These are phyloP conservation scores for Acleris laterana DNA, from an alignment of 2,888 invertebrate species.

Conservation along the genomic window DNA sequence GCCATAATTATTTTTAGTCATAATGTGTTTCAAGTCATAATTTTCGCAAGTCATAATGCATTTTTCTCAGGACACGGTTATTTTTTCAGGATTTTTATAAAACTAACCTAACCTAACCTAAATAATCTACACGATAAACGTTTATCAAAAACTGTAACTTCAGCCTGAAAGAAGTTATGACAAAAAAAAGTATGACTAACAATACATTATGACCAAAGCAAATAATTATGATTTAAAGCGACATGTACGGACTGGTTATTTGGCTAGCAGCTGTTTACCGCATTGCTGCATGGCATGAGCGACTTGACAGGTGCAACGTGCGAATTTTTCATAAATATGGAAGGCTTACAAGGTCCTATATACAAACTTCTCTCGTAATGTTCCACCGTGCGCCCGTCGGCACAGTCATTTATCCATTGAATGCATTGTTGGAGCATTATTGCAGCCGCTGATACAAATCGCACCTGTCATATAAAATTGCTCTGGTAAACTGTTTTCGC, in stretches of 20 bases:
- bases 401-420: not conserved
- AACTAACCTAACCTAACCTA: no score
- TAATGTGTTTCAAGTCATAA: no score
- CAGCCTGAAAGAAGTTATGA: no score
- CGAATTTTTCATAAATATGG: slow-evolving; percentile 21
- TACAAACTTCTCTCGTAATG: slow-evolving; percentile 10
- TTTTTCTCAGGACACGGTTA: no score
- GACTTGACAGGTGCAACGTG: slow-evolving; percentile 37
- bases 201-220: no score
- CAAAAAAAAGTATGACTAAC: no score
- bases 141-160: no score
- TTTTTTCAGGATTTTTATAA: no score
- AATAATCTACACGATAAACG: no score
- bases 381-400: not conserved
- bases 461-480: slow-evolving; percentile 7
- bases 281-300: slow-evolving; percentile 26
- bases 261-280: slow-evolving; percentile 33
- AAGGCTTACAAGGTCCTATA: slow-evolving; percentile 20
- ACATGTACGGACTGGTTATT: slow-evolving; percentile 35
- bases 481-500: not conserved
- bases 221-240: no score
- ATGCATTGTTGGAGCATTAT: slow-evolving; percentile 20
- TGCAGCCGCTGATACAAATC: slow-evolving; percentile 10
- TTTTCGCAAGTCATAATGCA: no score
- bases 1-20: no score